Percentiles rank a stretch among this genome's conserved stretches.
These are phyloP conservation scores for Tipula unca DNA, from an alignment of 2,888 invertebrate genomes.

Conservation along the genomic window DNA sequence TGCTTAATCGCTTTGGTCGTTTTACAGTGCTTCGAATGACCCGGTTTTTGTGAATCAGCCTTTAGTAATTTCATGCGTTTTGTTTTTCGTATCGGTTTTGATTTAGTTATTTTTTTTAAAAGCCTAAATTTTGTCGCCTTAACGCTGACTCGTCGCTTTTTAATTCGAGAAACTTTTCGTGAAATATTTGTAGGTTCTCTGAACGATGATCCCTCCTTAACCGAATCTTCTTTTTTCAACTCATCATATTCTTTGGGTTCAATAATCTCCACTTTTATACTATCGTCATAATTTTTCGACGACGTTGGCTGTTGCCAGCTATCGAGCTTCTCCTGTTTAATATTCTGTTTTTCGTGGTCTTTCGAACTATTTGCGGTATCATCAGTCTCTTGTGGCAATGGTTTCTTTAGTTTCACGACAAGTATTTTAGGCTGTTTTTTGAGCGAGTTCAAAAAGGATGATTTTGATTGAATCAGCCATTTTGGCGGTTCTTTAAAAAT, in stretches of 20 bases:
- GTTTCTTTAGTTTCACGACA: slow-evolving; percentile 38
- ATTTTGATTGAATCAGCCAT: not conserved
- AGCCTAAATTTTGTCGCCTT: not conserved
- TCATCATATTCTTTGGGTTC: not conserved
- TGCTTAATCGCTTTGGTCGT: not conserved
- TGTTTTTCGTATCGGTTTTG: not conserved
- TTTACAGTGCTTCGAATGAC: not conserved
- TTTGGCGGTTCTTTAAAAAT: slow-evolving; percentile 22
- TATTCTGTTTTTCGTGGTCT: not conserved
- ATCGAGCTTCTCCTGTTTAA: not conserved
- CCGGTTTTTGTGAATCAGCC: not conserved
- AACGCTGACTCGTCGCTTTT: not conserved
- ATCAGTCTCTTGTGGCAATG: slow-evolving; percentile 18
- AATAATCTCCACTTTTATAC: not conserved
- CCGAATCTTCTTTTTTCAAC: not conserved
- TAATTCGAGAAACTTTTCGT: not conserved
- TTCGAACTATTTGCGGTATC: not conserved
- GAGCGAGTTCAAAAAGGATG: slow-evolving; percentile 28
- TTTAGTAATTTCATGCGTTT: not conserved
- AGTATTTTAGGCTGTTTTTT: slow-evolving; percentile 32
- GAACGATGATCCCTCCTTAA: not conserved
- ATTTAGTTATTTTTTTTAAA: not conserved
- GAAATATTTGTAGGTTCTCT: not conserved
- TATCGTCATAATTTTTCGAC: not conserved
- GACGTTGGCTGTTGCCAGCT: not conserved